Conservation (phyloP, 1,140 invertebrate genomes). For the Hestina assimilis region DNA sequence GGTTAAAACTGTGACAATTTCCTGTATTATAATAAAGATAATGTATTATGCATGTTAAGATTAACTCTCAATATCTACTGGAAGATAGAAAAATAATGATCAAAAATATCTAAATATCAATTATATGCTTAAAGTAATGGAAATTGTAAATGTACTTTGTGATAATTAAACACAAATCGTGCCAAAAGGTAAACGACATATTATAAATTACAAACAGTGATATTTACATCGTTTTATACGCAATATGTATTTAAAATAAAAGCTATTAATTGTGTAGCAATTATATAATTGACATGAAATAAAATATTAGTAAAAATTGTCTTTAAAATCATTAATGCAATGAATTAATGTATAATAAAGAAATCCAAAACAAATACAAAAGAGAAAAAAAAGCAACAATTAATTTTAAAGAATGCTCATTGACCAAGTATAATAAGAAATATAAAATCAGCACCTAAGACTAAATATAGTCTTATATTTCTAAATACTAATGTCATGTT, state of each 20-base stretch:
- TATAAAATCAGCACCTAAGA: constrained; percentile 43
- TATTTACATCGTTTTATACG: constrained; percentile 28
- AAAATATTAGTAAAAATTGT: constrained; percentile 68
- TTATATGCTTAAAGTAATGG: neutral
- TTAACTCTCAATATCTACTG: too few species aligned
- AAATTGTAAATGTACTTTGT: neutral
- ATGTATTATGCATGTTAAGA: too few species aligned
- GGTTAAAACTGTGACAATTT: too few species aligned
- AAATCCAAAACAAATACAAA: constrained; percentile 47
- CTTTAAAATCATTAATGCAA: constrained; percentile 63
- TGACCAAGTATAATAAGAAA: constrained; percentile 28
- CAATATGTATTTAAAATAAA: constrained; percentile 22
- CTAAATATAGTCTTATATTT: constrained; percentile 24
- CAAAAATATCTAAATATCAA: too few species aligned
- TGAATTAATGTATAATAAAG: constrained; percentile 53
- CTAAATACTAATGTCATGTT: constrained; percentile 42
- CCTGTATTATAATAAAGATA: too few species aligned
- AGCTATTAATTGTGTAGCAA: constrained; percentile 35
- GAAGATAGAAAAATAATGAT: too few species aligned
- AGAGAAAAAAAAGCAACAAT: constrained; percentile 50
- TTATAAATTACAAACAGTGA: constrained; percentile 35
- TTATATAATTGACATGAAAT: constrained; percentile 73
- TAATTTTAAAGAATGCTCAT: constrained; percentile 45
- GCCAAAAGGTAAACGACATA: constrained; percentile 9
- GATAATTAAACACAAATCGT: neutral